phyloP scores from a whole-genome alignment of 2,888 invertebrate genomes.

The Trachelus iudaicus region DNA sequence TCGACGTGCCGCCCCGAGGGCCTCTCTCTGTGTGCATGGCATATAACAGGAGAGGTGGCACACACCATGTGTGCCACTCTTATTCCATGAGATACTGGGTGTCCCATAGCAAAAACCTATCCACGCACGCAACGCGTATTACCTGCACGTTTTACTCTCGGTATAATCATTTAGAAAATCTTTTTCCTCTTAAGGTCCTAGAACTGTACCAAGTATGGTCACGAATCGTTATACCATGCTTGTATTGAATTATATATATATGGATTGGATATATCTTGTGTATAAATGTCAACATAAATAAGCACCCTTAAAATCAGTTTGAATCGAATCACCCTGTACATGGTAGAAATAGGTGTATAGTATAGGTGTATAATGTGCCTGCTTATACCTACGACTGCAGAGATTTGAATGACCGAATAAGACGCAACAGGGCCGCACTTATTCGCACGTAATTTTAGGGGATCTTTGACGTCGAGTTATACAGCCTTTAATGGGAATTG shows the following conservation, averaged over 20 bases:
- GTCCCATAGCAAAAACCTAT: neutral
- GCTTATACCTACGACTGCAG: conserved; percentile 36
- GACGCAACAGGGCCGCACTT: conserved; percentile 39
- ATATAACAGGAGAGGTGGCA: conserved; percentile 7
- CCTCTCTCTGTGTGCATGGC: conserved; percentile 19
- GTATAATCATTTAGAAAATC: neutral
- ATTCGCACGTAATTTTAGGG: neutral
- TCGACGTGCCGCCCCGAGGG: conserved; percentile 14
- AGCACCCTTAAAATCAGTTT: conserved; percentile 20
- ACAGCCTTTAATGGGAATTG: neutral
- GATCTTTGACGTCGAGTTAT: neutral
- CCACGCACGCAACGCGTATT: neutral
- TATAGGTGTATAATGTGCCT: neutral
- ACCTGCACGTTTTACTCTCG: neutral
- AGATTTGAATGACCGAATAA: conserved; percentile 52
- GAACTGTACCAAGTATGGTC: neutral
- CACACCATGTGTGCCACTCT: neutral
- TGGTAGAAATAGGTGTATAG: conserved; percentile 26
- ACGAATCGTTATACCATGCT: neutral
- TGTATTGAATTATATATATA: neutral
- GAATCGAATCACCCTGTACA: conserved; percentile 43
- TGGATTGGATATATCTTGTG: neutral
- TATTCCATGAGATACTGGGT: neutral
- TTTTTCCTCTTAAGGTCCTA: neutral
- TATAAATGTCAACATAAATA: neutral